Percentiles rank a stretch among this genome's conserved stretches.
These are phyloP conservation scores for Mugil cephalus DNA, from an alignment of 2,113 vertebrate species.

Conservation along the genomic window DNA sequence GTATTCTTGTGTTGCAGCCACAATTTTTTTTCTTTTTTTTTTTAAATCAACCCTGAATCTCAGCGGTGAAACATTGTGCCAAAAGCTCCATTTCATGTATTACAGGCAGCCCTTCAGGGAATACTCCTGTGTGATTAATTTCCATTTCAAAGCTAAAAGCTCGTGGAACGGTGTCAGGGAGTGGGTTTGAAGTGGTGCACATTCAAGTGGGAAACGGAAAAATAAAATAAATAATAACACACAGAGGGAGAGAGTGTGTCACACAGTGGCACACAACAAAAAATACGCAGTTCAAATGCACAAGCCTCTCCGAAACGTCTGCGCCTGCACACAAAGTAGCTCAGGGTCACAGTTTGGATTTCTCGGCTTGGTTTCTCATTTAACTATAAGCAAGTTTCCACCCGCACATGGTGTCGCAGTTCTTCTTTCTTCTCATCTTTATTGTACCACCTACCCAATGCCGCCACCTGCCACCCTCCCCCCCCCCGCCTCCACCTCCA, in stretches of 20 bases:
- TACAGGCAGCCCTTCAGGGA: conserved; percentile 62
- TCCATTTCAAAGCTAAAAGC: conserved; percentile 81
- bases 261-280: conserved; percentile 27
- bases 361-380: conserved; percentile 51
- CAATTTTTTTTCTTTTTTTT: too few relatives aligned
- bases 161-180: conserved; percentile 63
- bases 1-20: conserved; percentile 48
- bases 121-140: conserved; percentile 73
- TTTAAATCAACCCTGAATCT: conserved; percentile 52
- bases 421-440: conserved; percentile 35
- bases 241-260: conserved; percentile 25
- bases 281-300: conserved; percentile 33
- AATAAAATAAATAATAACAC: conserved; percentile 59
- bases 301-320: not conserved
- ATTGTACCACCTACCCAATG: conserved; percentile 42
- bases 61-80: conserved; percentile 60
- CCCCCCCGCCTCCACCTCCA: not conserved
- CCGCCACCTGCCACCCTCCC: conserved; percentile 23
- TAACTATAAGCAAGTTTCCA: conserved; percentile 41
- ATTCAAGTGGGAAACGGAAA: conserved; percentile 50
- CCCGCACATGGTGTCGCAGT: not conserved
- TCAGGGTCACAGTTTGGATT: conserved; percentile 59
- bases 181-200: conserved; percentile 60
- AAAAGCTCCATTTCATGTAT: conserved; percentile 76
- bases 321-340: conserved; percentile 35